Evolutionary conservation across 1,140 invertebrate genomes (phyloP).

Genomic region (Brachionus rotundiformis): DNA sequence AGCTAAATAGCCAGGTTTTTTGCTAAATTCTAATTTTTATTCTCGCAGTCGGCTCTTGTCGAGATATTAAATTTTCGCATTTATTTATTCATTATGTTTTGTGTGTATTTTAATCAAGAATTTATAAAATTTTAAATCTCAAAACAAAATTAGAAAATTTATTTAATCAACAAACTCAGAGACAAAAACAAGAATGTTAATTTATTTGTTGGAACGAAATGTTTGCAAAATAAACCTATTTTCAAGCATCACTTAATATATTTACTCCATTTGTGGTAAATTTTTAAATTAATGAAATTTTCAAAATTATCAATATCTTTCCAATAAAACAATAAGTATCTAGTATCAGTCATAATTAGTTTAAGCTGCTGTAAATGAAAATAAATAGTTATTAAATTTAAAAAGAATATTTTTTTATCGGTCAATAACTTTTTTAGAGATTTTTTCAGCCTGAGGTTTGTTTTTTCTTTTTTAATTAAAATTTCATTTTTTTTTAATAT

Average conservation of each 20-base stretch:
- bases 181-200: not conserved
- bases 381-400: no score
- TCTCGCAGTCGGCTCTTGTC: not conserved
- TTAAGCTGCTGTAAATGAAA: no score
- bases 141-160: not conserved
- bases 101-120: constrained; percentile 11
- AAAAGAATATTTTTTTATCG: no score
- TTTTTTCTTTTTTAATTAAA: no score
- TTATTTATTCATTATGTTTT: no score
- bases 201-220: not conserved
- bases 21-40: constrained; percentile 1
- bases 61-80: constrained; percentile 6
- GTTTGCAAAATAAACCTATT: not conserved
- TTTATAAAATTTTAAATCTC: not conserved
- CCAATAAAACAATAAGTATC: no score
- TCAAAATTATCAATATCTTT: no score
- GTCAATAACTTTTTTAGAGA: no score
- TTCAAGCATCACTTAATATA: not conserved
- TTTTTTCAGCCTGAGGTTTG: no score
- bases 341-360: no score
- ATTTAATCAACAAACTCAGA: not conserved
- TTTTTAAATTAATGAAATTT: not conserved
- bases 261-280: not conserved
- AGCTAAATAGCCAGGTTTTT: constrained; percentile 9
- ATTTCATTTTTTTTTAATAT: no score